Evolutionary conservation across 2,888 invertebrate genomes (phyloP), one percentile per base, ranked within the genome.

Genomic region (Drosophila greeni): DNA sequence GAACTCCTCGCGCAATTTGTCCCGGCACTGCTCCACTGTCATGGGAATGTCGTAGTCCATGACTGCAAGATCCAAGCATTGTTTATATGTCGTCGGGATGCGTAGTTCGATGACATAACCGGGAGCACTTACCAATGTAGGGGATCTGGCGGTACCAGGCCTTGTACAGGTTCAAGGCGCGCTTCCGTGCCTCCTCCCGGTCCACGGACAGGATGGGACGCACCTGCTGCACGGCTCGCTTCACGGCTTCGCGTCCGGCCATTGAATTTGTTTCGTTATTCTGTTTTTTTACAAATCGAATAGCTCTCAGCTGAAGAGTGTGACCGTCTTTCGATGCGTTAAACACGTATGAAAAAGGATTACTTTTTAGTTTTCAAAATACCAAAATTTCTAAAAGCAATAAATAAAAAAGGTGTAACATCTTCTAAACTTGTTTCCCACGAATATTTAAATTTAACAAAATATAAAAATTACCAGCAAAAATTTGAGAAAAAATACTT

Each of bases 131-230:
- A 97, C 97, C 93, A 85, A 97, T 91, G 87, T 93, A 94, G 8
- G 97, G 97, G 67, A 97, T 91, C 89, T 97, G 96, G 73, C 97
- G 93, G 89, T 95, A 96, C 97, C 98, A 98, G 59, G 97, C 94
- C 90, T 95, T 96, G 89, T 98, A 98, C 58, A 98, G 91, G 88
- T 93, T 95, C 9, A 97, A 86, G 1, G 95, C 97, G 87, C 97
- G 92, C 85, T 91, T 91, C 79, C 92, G 92, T 1, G 97, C 97
- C 88, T 98, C 97, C 5, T 89, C 90, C 42, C 90, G 90, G 87
- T 93, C 93, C 54, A 93, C 82, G 1, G 98, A 98, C 72, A 98
- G 90, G 82, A 98, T 91, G 31, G 98, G 97, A 87, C 93, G 94
- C 31, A 95, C 97, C 89, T 93, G 93, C 85, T 92, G 92, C 48